Percentiles rank a stretch among this genome's conserved stretches.
These are phyloP conservation scores for Coelopa pilipes DNA, from an alignment of 2,888 invertebrate genomes.

Conservation along the genomic window DNA sequence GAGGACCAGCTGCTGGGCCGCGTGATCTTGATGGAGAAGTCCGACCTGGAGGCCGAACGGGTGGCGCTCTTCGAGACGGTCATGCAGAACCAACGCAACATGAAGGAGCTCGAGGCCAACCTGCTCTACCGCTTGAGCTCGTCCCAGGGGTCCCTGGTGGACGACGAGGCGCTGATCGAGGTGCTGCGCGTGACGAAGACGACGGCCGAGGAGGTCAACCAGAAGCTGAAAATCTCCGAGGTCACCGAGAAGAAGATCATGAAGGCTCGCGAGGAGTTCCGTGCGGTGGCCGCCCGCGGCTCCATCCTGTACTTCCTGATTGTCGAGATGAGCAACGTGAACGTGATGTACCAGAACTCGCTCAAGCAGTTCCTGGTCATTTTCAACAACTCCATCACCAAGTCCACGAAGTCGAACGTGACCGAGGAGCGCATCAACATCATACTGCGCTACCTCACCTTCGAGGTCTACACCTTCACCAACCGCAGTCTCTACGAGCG, in stretches of 20 bases:
- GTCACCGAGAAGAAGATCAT: conserved; percentile 95
- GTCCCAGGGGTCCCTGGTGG: conserved; percentile 92
- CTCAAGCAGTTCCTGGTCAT: conserved; percentile 92
- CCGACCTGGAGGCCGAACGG: conserved; percentile 93
- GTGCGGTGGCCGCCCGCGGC: conserved; percentile 93
- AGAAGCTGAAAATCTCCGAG: conserved; percentile 91
- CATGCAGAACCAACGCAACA: conserved; percentile 94
- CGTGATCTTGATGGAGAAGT: conserved; percentile 95
- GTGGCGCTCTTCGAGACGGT: conserved; percentile 94
- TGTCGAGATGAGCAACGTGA: conserved; percentile 95
- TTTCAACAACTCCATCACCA: conserved; percentile 93
- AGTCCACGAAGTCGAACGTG: conserved; percentile 84
- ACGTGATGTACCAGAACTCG: conserved; percentile 97
- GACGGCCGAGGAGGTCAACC: conserved; percentile 94
- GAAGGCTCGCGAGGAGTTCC: conserved; percentile 92
- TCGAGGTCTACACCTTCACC: conserved; percentile 89
- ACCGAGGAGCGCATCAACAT: conserved; percentile 89
- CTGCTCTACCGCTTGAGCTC: conserved; percentile 90
- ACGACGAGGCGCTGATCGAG: conserved; percentile 93
- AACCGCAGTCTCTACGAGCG: conserved; percentile 94
- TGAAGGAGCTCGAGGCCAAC: conserved; percentile 96
- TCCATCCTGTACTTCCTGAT: conserved; percentile 95
- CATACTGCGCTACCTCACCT: conserved; percentile 88
- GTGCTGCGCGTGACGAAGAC: conserved; percentile 87
- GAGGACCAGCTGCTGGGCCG: conserved; percentile 94